Evolutionary conservation across 2,888 invertebrate species (phyloP).

Genomic region (Andrena hattorfiana): DNA sequence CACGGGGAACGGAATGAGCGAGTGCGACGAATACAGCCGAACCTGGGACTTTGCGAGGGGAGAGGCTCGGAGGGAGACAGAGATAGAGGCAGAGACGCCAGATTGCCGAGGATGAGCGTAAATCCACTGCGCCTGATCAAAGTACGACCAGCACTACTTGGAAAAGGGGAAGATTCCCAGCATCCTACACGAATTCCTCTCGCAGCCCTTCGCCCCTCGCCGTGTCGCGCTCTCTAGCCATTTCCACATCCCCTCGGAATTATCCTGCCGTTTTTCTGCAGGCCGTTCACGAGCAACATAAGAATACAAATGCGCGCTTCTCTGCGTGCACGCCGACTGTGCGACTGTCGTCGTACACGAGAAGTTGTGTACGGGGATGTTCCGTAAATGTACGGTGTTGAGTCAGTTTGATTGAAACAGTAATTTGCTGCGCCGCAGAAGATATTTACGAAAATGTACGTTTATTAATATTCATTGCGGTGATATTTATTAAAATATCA

Average conservation of each 20-base stretch:
- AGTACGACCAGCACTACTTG: conserved; percentile 75
- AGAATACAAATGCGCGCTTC: conserved; percentile 8
- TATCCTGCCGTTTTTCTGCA: conserved; percentile 39
- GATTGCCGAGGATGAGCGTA: conserved; percentile 70
- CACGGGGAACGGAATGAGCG: conserved; percentile 1
- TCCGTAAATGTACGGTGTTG: too few relatives aligned
- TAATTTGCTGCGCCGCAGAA: too few relatives aligned
- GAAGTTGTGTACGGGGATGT: conserved; percentile 2
- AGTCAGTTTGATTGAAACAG: too few relatives aligned
- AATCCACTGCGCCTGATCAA: conserved; percentile 79
- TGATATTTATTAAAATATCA: too few relatives aligned
- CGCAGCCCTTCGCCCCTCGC: conserved; percentile 1
- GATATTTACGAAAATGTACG: neutral
- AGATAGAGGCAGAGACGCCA: conserved; percentile 35
- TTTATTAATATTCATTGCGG: neutral
- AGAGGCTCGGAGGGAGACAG: conserved; percentile 2
- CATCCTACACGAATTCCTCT: conserved; percentile 44
- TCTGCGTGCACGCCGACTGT: neutral
- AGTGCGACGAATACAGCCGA: neutral
- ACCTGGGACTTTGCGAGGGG: neutral
- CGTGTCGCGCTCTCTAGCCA: neutral
- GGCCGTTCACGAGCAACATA: neutral
- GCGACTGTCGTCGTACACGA: neutral
- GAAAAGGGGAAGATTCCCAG: conserved; percentile 63
- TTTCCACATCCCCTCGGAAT: conserved; percentile 18